Base-by-base conservation (phyloP, 2,888 invertebrate species). In the Dinocampus coccinellae region DNA sequence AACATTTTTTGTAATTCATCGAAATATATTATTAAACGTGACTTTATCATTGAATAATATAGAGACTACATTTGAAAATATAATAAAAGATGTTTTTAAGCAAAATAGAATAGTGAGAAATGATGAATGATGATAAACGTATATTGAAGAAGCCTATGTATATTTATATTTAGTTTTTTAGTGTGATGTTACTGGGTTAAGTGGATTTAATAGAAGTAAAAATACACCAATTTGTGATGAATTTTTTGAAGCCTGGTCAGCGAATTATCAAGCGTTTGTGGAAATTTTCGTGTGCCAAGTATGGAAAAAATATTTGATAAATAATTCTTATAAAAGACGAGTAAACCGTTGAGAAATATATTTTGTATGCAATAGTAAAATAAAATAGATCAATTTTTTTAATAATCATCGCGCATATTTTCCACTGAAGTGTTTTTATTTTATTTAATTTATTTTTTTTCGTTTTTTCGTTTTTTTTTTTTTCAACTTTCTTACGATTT, bases 401-500 rank as follows among this genome's bases (percentile, higher is more conserved):
- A n/a, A 47, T n/a, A 39, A 62, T 42, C 42, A 42, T 62, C 62
- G 22, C 39, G 24, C 24, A 62, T 39, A 39, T 36, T 39, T 24
- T 62, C 39, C 42, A 39, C 24, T 42, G 64, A 29, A 11, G 52
- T 53, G 13, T 47, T 47, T 47, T 47, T 16, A n/a, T n/a, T n/a
- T n/a, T n/a, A n/a, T n/a, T n/a, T n/a, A n/a, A n/a, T n/a, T n/a
- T n/a, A n/a, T n/a, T n/a, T n/a, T n/a, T n/a, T n/a, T n/a, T n/a
- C n/a, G n/a, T 47, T 47, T 47, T n/a, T 47, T 47, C 16, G 47
- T n/a, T 47, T 36, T 4, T 36, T 36, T 68, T 70, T 76, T 76
- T 65, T 47, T 33, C 29, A 29, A 58, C 58, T 71, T 63, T 53
- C 86, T 86, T 85, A 86, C 86, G 81, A 76, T 84, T 83, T 86